These are phyloP conservation scores for Apis mellifera DNA, from an alignment of 1,140 invertebrate genomes.

Conservation along the genomic window Amel_HAv3.1 CM009931.2:19412001-19412500, in stretches of 20 bases:
- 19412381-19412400: neutral
- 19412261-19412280: neutral
- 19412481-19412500: no score
- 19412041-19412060: slow-evolving; percentile 74
- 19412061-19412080: slow-evolving; percentile 72
- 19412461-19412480: no score
- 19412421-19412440: no score
- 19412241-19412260: slow-evolving; percentile 43
- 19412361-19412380: neutral
- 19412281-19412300: neutral
- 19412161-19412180: slow-evolving; percentile 28
- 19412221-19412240: slow-evolving; percentile 5
- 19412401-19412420: no score
- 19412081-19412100: slow-evolving; percentile 31
- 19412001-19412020: slow-evolving; percentile 56
- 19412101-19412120: slow-evolving; percentile 47
- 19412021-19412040: slow-evolving; percentile 67
- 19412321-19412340: neutral
- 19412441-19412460: no score
- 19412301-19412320: neutral
- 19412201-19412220: slow-evolving; percentile 46
- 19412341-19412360: no score
- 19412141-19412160: slow-evolving; percentile 30
- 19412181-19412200: slow-evolving; percentile 51
- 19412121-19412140: slow-evolving; percentile 75